phyloP scores from a whole-genome alignment of 2,888 invertebrate genomes.

The Pterobdella sp. region DNA sequence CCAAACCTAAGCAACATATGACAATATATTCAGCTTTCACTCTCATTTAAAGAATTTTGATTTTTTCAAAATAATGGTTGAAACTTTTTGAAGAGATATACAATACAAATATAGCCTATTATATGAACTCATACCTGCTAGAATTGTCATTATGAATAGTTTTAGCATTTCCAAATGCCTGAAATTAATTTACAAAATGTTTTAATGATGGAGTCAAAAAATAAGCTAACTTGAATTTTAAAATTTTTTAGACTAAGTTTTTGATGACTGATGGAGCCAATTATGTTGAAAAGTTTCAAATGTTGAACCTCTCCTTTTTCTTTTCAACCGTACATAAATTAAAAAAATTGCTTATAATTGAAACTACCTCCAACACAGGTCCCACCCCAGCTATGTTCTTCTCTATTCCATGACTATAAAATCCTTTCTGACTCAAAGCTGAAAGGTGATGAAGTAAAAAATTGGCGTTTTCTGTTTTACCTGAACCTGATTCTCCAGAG shows the following conservation, averaged over 20 bases:
- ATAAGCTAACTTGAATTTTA: not conserved
- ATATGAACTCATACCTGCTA: too few species aligned
- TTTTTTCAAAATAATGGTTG: too few species aligned
- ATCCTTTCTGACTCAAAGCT: slow-evolving; percentile 75
- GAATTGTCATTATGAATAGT: slow-evolving; percentile 95
- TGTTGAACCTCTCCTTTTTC: not conserved
- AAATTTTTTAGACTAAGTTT: too few species aligned
- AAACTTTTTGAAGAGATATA: too few species aligned
- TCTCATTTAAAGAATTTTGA: too few species aligned
- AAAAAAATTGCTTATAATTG: not conserved
- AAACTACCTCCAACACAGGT: slow-evolving; percentile 72
- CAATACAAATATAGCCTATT: too few species aligned
- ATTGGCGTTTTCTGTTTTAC: slow-evolving; percentile 92
- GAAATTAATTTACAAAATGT: not conserved
- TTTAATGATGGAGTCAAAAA: not conserved
- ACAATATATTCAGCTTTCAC: too few species aligned
- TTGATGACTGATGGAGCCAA: too few species aligned
- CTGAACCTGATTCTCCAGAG: slow-evolving; percentile 87
- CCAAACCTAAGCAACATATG: slow-evolving; percentile 65
- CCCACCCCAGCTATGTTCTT: slow-evolving; percentile 91
- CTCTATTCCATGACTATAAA: slow-evolving; percentile 84
- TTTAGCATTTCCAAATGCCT: slow-evolving; percentile 95
- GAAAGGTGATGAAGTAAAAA: slow-evolving; percentile 88
- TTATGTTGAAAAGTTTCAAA: too few species aligned
- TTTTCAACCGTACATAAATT: not conserved